Base-by-base conservation (phyloP, 2,797 vertebrate genomes). In the Vipera ursinii region DNA sequence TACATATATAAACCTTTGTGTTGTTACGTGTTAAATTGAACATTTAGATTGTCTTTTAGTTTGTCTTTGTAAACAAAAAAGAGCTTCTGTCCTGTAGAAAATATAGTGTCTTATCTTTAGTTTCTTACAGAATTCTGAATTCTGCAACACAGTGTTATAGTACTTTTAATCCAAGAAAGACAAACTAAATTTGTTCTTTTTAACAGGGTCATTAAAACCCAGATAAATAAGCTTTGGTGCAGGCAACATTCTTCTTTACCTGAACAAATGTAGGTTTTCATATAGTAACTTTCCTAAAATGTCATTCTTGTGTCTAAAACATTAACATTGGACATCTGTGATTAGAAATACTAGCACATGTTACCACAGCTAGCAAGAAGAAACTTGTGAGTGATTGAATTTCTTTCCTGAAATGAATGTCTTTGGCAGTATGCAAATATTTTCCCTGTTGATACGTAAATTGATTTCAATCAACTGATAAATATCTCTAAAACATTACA, bases 381-480 rank as follows among this genome's bases (percentile, higher is more conserved):
- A 93, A 90, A 88, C 65, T 60, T 93, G 89, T 61, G 53, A 38
- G n/a, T 20, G 3, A 61, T 15, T 90, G 63, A 91, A 93, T 91
- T 61, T 88, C 90, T 38, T 91, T 88, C 89, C 86, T 88, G 89
- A 93, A 88, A 61, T 44, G 14, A 65, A 78, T 32, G 2, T 88
- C 56, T 90, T 88, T 88, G n/a, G 48, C 86, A 88, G n/a, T 38
- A 93, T 91, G 92, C 89, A 90, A 87, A 65, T 87, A 65, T 59
- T 92, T 92, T 73, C 82, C 78, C 44, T 61, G 69, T 28, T 85
- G 86, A 88, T 88, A 88, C 22, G 8, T 78, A 90, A 90, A 90
- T 22, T 38, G 89, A 88, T 88, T 56, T 59, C 48, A 91, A 78
- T 28, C 90, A 86, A 88, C 24, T 88, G 86, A 93, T 82, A 93